Evolutionary conservation across 1,140 invertebrate genomes (phyloP).

Genomic region (Drosophila hydei): DNA sequence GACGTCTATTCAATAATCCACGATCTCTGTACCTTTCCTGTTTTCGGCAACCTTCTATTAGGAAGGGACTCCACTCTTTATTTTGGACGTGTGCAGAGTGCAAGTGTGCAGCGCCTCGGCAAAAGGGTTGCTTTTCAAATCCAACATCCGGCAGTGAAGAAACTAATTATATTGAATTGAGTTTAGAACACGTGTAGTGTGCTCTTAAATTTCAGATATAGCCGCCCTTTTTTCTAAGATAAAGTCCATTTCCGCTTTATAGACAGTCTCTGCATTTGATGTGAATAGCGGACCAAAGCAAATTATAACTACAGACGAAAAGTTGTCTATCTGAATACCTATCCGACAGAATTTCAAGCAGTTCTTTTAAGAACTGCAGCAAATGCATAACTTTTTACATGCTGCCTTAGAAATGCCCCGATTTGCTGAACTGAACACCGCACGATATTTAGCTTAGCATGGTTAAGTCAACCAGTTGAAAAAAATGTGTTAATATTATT

Average conservation of each 20-base stretch:
- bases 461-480: too few relatives aligned
- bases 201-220: neutral
- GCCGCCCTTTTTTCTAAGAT: neutral
- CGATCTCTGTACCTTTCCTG: constrained; percentile 64
- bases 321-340: too few relatives aligned
- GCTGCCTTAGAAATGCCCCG: too few relatives aligned
- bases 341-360: too few relatives aligned
- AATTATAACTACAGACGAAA: too few relatives aligned
- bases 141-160: constrained; percentile 64
- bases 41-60: constrained; percentile 36
- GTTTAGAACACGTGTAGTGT: constrained; percentile 83
- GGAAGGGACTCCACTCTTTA: constrained; percentile 32
- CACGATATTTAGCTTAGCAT: too few relatives aligned
- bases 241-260: constrained; percentile 27
- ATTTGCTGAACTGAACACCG: too few relatives aligned
- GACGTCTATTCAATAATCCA: constrained; percentile 44
- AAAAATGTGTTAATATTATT: too few relatives aligned
- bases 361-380: too few relatives aligned
- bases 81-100: constrained; percentile 55
- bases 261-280: neutral
- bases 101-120: constrained; percentile 54
- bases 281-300: neutral
- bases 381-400: too few relatives aligned
- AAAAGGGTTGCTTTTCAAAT: constrained; percentile 31
- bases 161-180: constrained; percentile 62